Evolutionary conservation across 1,140 invertebrate species (phyloP), one percentile per base, ranked within the genome.

Genomic region (Penaeus chinensis): DNA sequence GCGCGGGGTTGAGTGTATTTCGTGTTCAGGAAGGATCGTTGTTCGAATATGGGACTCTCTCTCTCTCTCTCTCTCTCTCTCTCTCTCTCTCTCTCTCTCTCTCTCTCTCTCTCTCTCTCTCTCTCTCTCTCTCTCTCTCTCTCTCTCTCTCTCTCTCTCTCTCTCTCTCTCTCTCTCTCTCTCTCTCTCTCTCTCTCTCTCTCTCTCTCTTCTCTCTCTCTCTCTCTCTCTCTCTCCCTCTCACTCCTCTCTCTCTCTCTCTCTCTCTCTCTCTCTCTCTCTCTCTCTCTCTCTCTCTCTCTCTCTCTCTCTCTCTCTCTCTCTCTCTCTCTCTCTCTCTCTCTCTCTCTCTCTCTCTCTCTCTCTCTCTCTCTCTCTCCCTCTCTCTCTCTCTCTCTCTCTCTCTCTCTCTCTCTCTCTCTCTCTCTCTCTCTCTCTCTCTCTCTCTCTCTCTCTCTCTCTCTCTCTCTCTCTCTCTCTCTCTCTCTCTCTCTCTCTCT

Each of bases 321-420:
- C 69, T 74, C 69, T 74, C 69, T 76, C 22, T 76, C 22, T n/a
- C 24, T 76, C 22, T 76, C 74, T 76, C 74, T 76, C 74, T 76
- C 24, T 76, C 24, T 61, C 54, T 61, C 24, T 61, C 24, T 80
- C 22, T 76, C 24, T 76, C 24, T 76, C 74, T 76, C 24, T 32
- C 24, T n/a, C 22, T 32, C 24, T 74, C 69, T 74, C 69, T 74
- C 69, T 74, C 69, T 74, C n/a, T 24, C n/a, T 24, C n/a, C 22
- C n/a, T 24, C 69, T 74, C 69, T 74, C 69, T 74, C 69, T 74
- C 69, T 74, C 69, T 74, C 69, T 74, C 69, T 81, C 47, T 79
- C 27, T 79, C 19, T 79, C 32, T 79, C 77, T 79, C 77, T 79
- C 77, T 79, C 77, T 79, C 77, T 79, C 77, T 79, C 77, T 79